phyloP scores from a whole-genome alignment of 2,797 vertebrate genomes.

The Phoxinus dragarum region DNA sequence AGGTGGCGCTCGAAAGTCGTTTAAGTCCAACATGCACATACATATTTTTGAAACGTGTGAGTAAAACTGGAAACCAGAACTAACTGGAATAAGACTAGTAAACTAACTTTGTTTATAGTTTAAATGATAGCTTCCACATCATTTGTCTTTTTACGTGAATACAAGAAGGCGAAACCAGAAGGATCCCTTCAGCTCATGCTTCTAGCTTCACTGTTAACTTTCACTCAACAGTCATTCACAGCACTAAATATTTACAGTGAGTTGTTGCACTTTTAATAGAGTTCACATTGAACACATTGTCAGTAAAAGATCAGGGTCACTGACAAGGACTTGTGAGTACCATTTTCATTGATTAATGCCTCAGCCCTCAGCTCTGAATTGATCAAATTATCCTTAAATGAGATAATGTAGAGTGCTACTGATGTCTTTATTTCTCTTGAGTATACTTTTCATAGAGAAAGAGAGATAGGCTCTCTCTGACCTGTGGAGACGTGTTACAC shows the following conservation, averaged over 20 bases:
- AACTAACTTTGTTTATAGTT: background rate
- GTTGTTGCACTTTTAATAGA: background rate
- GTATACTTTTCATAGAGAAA: conserved; percentile 3
- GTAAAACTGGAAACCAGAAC: conserved; percentile 1
- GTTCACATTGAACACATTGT: conserved; percentile 10
- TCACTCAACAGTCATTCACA: background rate
- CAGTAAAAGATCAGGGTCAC: background rate
- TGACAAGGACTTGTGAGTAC: conserved; percentile 26
- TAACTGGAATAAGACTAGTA: background rate
- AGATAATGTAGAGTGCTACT: background rate
- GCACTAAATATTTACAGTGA: conserved; percentile 24
- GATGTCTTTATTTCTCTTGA: conserved; percentile 45
- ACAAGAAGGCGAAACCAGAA: background rate
- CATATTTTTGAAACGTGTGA: background rate
- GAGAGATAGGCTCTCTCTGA: conserved; percentile 2
- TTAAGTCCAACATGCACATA: background rate
- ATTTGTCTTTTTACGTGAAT: background rate
- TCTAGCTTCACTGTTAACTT: background rate
- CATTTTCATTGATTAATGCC: conserved; percentile 41
- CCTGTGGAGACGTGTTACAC: conserved; percentile 34
- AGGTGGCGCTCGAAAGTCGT: conserved; percentile 60
- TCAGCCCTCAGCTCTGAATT: conserved; percentile 38
- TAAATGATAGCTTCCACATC: background rate
- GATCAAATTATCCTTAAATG: conserved; percentile 39
- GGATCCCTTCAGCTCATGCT: conserved; percentile 9